Percentiles rank a stretch among this genome's conserved stretches.
Evolutionary conservation across 2,888 invertebrate species (phyloP).

Genomic region (Yponomeuta sedellus): DNA sequence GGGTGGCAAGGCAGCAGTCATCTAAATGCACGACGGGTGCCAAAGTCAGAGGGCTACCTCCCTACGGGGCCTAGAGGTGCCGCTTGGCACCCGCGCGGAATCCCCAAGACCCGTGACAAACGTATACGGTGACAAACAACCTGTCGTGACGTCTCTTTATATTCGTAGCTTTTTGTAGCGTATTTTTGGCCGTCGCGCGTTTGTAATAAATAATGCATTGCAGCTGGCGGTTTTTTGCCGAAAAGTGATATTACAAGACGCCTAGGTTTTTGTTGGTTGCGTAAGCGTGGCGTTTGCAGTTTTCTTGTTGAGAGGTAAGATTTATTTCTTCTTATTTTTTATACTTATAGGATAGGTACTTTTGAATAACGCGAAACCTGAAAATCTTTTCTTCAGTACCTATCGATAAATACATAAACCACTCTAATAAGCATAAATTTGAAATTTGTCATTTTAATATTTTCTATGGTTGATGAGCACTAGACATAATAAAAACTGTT

Average conservation of each 20-base stretch:
- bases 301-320: too few species aligned
- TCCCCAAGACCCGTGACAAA: slow-evolving; percentile 47
- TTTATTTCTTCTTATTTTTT: too few species aligned
- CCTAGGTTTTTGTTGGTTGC: neutral
- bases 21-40: slow-evolving; percentile 47
- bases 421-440: too few species aligned
- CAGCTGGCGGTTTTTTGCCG: neutral
- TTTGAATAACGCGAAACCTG: too few species aligned
- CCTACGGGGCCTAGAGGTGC: slow-evolving; percentile 33
- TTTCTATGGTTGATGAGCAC: too few species aligned
- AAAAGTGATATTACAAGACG: neutral
- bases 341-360: too few species aligned
- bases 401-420: too few species aligned
- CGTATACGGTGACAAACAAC: slow-evolving; percentile 16
- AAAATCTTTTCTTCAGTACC: too few species aligned
- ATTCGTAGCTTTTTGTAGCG: slow-evolving; percentile 2
- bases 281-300: neutral
- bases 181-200: neutral
- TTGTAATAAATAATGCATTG: neutral
- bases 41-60: slow-evolving; percentile 45
- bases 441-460: too few species aligned
- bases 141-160: neutral
- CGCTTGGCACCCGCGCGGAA: slow-evolving; percentile 51
- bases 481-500: too few species aligned
- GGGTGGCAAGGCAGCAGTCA: slow-evolving; percentile 39